Conservation (phyloP, 2,888 invertebrate genomes). For the Seira musarum region DNA sequence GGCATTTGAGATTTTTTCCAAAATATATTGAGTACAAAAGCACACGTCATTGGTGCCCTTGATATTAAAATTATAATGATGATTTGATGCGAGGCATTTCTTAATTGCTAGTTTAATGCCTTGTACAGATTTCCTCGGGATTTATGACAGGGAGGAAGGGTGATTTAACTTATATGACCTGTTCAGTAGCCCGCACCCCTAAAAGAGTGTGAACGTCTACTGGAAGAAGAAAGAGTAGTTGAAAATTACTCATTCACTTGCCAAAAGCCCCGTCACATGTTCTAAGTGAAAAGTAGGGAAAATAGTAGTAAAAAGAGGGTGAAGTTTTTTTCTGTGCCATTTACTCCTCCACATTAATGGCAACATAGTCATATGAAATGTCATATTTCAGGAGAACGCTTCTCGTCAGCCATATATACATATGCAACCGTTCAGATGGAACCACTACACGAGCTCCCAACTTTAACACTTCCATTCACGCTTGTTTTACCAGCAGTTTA, state of each 20-base stretch:
- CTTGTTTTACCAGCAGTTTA: conserved; percentile 30
- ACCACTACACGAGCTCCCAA: conserved; percentile 45
- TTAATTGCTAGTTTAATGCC: conserved; percentile 48
- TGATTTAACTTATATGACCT: too few species aligned
- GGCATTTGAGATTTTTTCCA: too few species aligned
- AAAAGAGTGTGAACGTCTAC: conserved; percentile 12
- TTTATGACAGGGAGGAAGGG: too few species aligned
- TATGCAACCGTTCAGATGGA: conserved; percentile 35
- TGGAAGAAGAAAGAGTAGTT: neutral
- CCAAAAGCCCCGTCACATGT: too few species aligned
- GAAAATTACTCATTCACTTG: conserved; percentile 19
- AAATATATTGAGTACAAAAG: too few species aligned
- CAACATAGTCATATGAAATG: conserved; percentile 1
- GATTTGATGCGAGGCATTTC: conserved; percentile 33
- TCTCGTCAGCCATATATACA: neutral
- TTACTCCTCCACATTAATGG: too few species aligned
- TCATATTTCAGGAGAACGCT: neutral
- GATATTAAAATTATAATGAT: conserved; percentile 10
- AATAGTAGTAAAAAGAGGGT: neutral
- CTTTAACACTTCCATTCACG: conserved; percentile 37
- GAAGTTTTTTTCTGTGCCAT: neutral
- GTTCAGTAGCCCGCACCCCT: too few species aligned
- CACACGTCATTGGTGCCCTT: too few species aligned
- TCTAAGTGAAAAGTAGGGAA: neutral
- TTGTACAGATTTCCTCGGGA: conserved; percentile 26